Base-by-base conservation (phyloP, 1,140 invertebrate species). In the Ruditapes philippinarum region DNA sequence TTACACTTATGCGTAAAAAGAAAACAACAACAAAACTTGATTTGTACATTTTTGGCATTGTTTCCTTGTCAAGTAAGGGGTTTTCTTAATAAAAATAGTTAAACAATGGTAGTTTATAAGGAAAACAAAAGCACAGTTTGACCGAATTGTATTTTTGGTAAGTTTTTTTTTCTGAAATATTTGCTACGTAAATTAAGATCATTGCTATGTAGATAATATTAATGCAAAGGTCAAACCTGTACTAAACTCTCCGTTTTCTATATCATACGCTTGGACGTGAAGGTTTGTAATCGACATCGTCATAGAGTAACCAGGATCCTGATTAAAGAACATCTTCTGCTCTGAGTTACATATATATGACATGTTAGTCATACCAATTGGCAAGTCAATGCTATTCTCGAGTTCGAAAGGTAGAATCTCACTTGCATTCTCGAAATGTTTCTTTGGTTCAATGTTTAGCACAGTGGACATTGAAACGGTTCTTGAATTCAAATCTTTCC, bases 381-480 rank as follows among this genome's bases (percentile, higher is more conserved):
- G n/a, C 19, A 74, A 11, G 25, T 74, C 40, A 28, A 0, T 40
- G 40, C 40, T 42, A 25, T 40, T 5, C 12, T 74, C 70, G 0
- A 74, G n/a, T 45, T 74, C 70, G 49, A 74, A 45, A 5, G n/a
- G 12, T 0, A 40, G 14, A 19, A 25, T 74, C 3, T 40, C 40
- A 45, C n/a, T 74, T 25, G 38, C 38, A 74, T 74, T 49, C 3
- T 25, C 70, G 49, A 74, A 74, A 74, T 74, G 70, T 45, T 74
- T 74, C n/a, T 9, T 25, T 3, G 70, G 70, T 25, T 42, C 40
- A 28, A 74, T 5, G 19, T 4, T 42, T 25, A 74, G 14, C 19
- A 74, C 70, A 1, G 49, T 40, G 7, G 70, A 74, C 70, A 74
- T 74, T n/a, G 38, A 40, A 0, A 74, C 70, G 5, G 25, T 28